Base-by-base conservation (phyloP, 2,113 vertebrate species). In the Heterotilapia buettikoferi region DNA sequence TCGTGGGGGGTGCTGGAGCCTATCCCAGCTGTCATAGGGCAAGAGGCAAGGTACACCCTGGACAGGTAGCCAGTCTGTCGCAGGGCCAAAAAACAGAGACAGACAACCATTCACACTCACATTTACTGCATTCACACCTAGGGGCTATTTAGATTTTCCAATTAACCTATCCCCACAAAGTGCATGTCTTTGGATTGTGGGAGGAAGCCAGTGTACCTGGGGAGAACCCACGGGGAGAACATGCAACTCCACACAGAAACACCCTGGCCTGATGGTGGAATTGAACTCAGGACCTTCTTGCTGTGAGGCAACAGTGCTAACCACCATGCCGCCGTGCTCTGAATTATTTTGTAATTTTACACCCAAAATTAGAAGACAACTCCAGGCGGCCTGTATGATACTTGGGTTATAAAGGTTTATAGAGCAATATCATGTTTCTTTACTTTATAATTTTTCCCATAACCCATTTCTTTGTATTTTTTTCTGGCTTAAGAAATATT, bases 401-500 rank as follows among this genome's bases (percentile, higher is more conserved):
- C 19, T 53, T 53, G 52, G 52, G 19, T 53, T 53, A n/a, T n/a
- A n/a, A 53, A 52, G 19, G 52, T 53, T 2, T 33, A 36, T 5
- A 19, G 18, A 36, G 4, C 16, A 63, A 9, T 18, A 33, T 5
- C 9, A 19, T 63, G 9, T 19, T 59, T 5, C 50, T 18, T 12
- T 52, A 3, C n/a, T 57, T 6, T 13, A 5, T 16, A 3, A 19
- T 84, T 82, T 90, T 93, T 40, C 83, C 56, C 87, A 92, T 92
- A 6, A 94, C 61, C 43, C 90, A 89, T 63, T 89, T 96, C 81
- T 93, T 96, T 1, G 95, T 96, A 9, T 97, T 96, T 82, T 91
- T 94, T 21, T 96, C 95, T 80, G 96, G 96, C 71, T 95, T 96
- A 4, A 96, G n/a, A 47, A 97, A 83, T 86, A 97, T 95, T 5